A percentile compares a stretch with the other conserved stretches of the same genome.
Conservation (phyloP, 2,888 invertebrate genomes). For the Orchesellides sinensis region DNA sequence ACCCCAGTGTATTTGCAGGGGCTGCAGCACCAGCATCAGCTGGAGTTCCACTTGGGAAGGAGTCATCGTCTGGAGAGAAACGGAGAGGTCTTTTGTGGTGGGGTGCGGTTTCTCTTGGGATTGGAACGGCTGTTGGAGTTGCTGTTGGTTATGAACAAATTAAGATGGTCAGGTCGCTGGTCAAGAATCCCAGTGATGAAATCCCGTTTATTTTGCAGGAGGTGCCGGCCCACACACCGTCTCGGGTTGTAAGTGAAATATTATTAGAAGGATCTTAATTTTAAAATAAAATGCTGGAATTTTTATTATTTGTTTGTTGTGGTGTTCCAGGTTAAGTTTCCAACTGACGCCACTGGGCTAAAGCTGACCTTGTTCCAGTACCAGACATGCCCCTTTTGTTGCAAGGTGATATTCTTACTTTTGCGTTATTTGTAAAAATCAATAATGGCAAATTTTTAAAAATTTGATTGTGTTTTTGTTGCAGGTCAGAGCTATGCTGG, state of each 20-base stretch:
- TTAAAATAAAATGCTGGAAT: not conserved
- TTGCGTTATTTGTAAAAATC: not conserved
- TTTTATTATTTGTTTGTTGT: constrained; percentile 17
- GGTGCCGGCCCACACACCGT: constrained; percentile 76
- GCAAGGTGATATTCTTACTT: constrained; percentile 82
- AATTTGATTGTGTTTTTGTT: not conserved
- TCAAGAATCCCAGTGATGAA: constrained; percentile 77
- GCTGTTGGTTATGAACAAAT: constrained; percentile 78
- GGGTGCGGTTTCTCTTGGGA: constrained; percentile 77
- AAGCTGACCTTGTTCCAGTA: constrained; percentile 96
- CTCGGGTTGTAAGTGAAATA: constrained; percentile 78
- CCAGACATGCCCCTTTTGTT: constrained; percentile 98
- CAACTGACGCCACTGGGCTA: constrained; percentile 83
- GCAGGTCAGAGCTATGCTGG: constrained; percentile 86
- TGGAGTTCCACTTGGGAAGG: constrained; percentile 9
- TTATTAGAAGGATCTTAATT: not conserved
- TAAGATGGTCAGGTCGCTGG: constrained; percentile 77
- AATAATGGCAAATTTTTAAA: not conserved
- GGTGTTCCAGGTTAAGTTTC: constrained; percentile 80
- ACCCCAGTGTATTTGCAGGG: not conserved
- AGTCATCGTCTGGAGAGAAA: not conserved
- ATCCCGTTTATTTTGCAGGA: constrained; percentile 76
- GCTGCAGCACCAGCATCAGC: constrained; percentile 11
- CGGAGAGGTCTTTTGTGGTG: constrained; percentile 75
- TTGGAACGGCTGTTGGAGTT: constrained; percentile 77